Evolutionary conservation across 2,113 vertebrate species (phyloP).

Genomic region (Crypturellus undulatus): DNA sequence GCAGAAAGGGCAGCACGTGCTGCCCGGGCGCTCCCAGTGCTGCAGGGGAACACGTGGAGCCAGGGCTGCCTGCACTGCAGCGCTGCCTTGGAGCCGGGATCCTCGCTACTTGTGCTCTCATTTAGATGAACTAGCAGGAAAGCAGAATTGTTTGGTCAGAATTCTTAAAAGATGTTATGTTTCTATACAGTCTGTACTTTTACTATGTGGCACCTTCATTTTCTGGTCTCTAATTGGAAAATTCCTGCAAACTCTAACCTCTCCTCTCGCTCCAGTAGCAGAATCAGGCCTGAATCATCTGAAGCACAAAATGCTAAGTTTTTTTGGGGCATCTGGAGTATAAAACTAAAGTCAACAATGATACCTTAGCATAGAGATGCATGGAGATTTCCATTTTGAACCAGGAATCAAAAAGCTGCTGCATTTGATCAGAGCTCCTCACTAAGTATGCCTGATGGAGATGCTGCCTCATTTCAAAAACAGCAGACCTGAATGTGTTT

Average conservation of each 20-base stretch:
- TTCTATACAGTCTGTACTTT: background rate
- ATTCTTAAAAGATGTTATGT: background rate
- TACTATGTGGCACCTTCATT: background rate
- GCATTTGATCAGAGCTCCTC: background rate
- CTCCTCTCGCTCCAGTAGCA: background rate
- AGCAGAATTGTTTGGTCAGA: background rate
- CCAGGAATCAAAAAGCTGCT: background rate
- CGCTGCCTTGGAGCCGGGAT: background rate
- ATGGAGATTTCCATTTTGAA: background rate
- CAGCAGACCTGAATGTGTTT: background rate
- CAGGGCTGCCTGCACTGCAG: background rate
- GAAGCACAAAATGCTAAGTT: background rate
- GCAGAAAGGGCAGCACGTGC: fast-evolving
- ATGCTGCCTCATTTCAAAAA: background rate
- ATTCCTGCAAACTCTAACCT: background rate
- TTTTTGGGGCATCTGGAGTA: background rate
- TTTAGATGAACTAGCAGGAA: background rate
- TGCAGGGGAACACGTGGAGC: background rate
- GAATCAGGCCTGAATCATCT: background rate
- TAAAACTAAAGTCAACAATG: background rate
- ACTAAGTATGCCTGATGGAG: background rate
- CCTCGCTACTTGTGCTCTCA: background rate
- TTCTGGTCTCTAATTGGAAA: background rate
- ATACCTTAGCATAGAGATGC: background rate
- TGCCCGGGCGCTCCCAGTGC: background rate